Conservation (phyloP, 2,797 vertebrate genomes). For the Spinibarbus caldwelli region DNA sequence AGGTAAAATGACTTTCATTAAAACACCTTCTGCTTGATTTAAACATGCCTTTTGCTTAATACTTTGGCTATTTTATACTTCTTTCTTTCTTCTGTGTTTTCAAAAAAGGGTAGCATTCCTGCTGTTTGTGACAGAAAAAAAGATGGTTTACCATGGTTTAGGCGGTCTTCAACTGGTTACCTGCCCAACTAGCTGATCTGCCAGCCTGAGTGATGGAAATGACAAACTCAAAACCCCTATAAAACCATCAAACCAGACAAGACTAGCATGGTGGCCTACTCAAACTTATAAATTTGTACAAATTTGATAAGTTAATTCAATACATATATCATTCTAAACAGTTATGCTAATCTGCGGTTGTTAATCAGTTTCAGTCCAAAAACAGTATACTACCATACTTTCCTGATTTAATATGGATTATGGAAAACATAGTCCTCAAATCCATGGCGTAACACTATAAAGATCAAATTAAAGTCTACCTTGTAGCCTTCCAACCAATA, state of each 20-base stretch:
- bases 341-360: background rate
- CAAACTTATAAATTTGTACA: background rate
- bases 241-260: background rate
- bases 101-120: background rate
- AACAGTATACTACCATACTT: background rate
- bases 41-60: background rate
- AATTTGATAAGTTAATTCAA: background rate
- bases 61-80: no score
- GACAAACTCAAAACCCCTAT: background rate
- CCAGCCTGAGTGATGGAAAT: background rate
- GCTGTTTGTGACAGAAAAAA: background rate
- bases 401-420: background rate
- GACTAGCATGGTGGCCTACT: no score
- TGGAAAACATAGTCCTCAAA: background rate
- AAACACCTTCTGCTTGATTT: constrained; percentile 19
- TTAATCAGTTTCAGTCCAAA: background rate
- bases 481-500: background rate
- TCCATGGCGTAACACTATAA: background rate
- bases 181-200: background rate
- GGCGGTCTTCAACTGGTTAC: background rate
- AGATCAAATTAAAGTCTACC: background rate
- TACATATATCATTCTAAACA: background rate
- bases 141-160: background rate
- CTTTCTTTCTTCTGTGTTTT: background rate
- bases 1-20: constrained; percentile 74